phyloP scores from a whole-genome alignment of 35 echinoderm and acorn worm species.

The Heliocidaris tuberculata region DNA sequence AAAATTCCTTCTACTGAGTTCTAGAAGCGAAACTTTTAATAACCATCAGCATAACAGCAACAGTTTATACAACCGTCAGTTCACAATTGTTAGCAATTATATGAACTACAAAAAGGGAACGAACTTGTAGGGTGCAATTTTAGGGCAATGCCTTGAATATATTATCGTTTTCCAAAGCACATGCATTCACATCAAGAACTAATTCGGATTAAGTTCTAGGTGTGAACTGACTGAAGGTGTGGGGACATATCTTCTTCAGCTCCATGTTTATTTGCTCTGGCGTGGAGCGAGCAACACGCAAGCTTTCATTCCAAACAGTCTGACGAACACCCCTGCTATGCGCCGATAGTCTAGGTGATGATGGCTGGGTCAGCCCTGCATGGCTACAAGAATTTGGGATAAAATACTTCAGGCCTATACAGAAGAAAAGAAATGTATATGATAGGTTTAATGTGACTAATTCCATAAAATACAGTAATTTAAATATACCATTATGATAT shows the following conservation, averaged over 20 bases:
- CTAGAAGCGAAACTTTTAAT: no score
- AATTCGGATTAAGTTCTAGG: not conserved
- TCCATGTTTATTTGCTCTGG: not conserved
- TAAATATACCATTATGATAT: no score
- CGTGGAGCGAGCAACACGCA: not conserved
- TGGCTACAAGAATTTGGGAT: not conserved
- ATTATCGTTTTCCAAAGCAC: not conserved
- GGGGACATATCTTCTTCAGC: not conserved
- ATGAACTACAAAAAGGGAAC: no score
- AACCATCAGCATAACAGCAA: no score
- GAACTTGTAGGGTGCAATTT: no score
- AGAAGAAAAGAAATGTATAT: not conserved
- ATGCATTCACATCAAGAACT: not conserved
- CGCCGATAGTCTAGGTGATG: not conserved
- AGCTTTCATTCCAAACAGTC: constrained; percentile 4
- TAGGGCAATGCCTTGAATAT: not conserved
- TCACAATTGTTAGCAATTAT: no score
- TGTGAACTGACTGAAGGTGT: not conserved
- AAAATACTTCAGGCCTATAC: not conserved
- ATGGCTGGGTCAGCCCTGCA: not conserved
- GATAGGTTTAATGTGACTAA: no score
- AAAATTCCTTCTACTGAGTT: no score
- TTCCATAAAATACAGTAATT: no score
- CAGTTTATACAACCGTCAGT: no score
- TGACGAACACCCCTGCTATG: constrained; percentile 14